A percentile compares a stretch with the other conserved stretches of the same genome.
These are phyloP conservation scores for Mycteria americana DNA, from an alignment of 2,797 vertebrate species.

Conservation along the genomic window DNA sequence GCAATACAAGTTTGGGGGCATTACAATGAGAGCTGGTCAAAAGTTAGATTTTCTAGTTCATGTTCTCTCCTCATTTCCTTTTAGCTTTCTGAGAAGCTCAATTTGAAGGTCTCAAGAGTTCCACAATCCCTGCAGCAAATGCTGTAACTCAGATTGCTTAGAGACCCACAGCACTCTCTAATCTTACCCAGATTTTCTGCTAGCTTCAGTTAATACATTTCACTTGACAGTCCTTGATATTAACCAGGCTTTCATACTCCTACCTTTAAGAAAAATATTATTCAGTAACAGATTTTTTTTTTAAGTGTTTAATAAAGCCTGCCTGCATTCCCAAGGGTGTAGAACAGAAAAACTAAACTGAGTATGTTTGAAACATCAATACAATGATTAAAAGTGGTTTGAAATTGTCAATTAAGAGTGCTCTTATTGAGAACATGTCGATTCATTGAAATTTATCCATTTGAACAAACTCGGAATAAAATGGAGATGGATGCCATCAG, in stretches of 20 bases:
- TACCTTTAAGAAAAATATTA: not conserved
- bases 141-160: not conserved
- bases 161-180: not conserved
- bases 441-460: not conserved
- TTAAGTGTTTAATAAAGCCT: not conserved
- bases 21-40: not conserved
- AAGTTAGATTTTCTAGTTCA: not conserved
- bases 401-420: not conserved
- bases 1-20: not conserved
- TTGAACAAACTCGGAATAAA: not conserved
- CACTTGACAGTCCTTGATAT: not conserved
- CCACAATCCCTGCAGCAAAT: not conserved
- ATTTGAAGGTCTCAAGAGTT: not conserved
- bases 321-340: not conserved
- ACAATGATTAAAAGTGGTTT: not conserved
- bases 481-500: not conserved
- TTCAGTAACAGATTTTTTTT: not conserved
- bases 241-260: not conserved
- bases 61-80: not conserved
- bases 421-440: rapidly evolving
- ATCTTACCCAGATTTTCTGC: not conserved
- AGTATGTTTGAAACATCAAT: not conserved
- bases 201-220: not conserved
- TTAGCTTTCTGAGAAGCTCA: not conserved
- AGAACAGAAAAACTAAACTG: not conserved